Base-by-base conservation (phyloP, 2,888 invertebrate genomes). In the Merodon equestris region DNA sequence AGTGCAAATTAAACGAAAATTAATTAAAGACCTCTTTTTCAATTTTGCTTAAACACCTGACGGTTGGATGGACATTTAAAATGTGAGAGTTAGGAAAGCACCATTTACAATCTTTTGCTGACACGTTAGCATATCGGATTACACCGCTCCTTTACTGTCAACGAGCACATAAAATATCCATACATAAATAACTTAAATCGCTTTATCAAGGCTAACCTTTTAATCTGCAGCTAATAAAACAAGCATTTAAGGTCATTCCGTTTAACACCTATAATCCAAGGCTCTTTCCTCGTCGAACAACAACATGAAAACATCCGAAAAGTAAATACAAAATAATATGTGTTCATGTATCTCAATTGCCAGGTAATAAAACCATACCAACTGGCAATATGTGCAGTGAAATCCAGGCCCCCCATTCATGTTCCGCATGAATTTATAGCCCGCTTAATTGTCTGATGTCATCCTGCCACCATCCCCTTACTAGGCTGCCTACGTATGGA, bases 1-100 rank as follows among this genome's bases (percentile, higher is more conserved):
- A 50, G 61, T 70, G 53, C 47, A 60, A 70, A 61, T 70, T 38
- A 18, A 54, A 47, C 63, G 58, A 45, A 34, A 57, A 48, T 54
- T 7, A 27, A 27, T 27, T 27, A 4, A 7, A 2, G 27, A 27
- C 7, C 7, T 27, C 7, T 27, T 27, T 27, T 27, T 27, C 7
- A 27, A 27, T 27, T 27, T 27, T 7, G 7, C 7, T 4, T 27
- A 27, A 4, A 27, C 2, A 27, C 27, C 27, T 27, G 2, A 2
- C 3, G 7, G 27, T 7, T 4, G 27, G 27, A 27, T 27, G 27
- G 7, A 27, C 7, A 7, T 27, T 4, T 27, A 27, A 27, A 27
- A 4, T 2, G 27, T 7, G 27, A 2, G 27, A 27, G 27, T 7
- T 4, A 27, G 27, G 27, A 4, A 27, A 27, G 27, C 27, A 27